Conservation (phyloP, 2,113 vertebrate species). For the Nibea albiflora region DNA sequence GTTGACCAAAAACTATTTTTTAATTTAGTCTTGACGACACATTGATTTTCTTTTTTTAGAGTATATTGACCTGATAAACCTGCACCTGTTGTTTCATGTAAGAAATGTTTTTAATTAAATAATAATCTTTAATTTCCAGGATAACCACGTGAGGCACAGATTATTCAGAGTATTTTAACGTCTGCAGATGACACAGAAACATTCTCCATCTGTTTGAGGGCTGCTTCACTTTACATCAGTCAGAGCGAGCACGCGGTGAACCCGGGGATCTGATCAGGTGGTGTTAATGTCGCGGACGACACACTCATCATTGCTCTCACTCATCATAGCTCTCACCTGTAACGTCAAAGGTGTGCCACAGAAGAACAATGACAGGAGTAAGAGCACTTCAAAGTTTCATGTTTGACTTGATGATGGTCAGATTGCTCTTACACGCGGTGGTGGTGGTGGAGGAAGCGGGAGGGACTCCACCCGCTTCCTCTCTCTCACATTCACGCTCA, state of each 20-base stretch:
- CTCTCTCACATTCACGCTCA: background rate
- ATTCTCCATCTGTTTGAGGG: background rate
- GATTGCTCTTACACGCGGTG: background rate
- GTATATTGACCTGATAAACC: too few relatives aligned
- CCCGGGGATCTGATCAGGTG: constrained; percentile 18
- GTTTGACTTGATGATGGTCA: background rate
- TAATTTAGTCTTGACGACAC: too few relatives aligned
- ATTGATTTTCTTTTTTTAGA: too few relatives aligned
- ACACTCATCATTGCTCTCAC: background rate
- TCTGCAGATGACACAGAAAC: too few relatives aligned
- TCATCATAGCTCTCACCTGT: constrained; percentile 17
- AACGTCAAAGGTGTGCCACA: background rate
- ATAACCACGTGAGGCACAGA: too few relatives aligned
- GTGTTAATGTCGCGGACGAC: background rate
- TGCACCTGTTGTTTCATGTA: too few relatives aligned
- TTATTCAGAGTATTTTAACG: background rate
- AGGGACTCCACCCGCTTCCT: too few relatives aligned
- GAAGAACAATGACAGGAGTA: background rate
- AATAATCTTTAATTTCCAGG: too few relatives aligned
- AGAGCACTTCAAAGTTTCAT: background rate
- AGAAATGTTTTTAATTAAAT: too few relatives aligned
- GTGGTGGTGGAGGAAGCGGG: too few relatives aligned
- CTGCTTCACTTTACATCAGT: background rate
- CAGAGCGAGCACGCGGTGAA: background rate
- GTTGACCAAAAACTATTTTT: too few relatives aligned